These are phyloP conservation scores for Gambelia wislizenii DNA, from an alignment of 2,797 vertebrate genomes.

Conservation along the genomic window DNA sequence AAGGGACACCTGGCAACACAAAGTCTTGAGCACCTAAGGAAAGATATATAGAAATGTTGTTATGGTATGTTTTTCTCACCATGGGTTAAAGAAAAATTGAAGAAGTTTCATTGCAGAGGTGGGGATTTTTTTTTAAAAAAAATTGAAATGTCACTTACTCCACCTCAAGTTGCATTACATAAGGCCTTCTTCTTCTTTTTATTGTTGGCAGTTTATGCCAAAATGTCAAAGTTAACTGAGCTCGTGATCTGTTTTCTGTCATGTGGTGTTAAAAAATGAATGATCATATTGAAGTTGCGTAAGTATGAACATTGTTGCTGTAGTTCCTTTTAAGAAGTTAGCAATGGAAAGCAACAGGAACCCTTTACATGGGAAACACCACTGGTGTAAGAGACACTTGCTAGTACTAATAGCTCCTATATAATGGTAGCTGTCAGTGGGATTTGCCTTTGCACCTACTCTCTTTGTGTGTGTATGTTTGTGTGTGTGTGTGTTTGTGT, in stretches of 20 bases:
- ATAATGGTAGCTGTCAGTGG: background rate
- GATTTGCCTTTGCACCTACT: background rate
- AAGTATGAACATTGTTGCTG: background rate
- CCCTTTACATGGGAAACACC: background rate
- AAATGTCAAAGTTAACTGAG: constrained; percentile 9
- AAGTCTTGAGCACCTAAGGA: background rate
- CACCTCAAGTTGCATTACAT: background rate
- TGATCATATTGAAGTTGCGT: background rate
- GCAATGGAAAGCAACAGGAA: background rate
- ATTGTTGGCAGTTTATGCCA: background rate
- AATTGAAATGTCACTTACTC: background rate
- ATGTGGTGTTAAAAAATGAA: background rate
- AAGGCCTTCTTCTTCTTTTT: background rate
- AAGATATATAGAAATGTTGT: background rate
- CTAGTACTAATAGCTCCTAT: background rate
- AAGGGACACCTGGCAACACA: too few relatives aligned
- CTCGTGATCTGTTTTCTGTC: background rate
- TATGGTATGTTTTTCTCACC: background rate
- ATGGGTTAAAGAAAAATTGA: background rate
- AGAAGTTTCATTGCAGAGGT: background rate
- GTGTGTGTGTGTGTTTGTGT: too few relatives aligned
- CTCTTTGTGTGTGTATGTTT: too few relatives aligned
- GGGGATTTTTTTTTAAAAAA: background rate
- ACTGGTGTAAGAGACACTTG: background rate
- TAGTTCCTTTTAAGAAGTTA: background rate